Conservation (phyloP, 2,797 vertebrate species). For the Thunnus albacares region DNA sequence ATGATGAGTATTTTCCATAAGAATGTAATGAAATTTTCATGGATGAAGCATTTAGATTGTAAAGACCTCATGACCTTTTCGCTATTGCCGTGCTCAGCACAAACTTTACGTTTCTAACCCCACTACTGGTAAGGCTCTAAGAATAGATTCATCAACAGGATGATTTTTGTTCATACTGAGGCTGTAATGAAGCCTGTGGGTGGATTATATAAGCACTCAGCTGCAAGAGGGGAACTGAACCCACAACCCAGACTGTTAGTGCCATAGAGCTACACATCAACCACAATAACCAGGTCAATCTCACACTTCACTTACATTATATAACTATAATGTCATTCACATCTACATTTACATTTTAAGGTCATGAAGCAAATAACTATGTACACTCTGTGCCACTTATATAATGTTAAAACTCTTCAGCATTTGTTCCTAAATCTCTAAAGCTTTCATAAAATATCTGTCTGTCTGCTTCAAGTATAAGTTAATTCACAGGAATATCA, state of each 20-base stretch:
- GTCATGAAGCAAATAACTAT: slow-evolving; percentile 56
- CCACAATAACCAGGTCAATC: slow-evolving; percentile 20
- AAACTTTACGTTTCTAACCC: background rate
- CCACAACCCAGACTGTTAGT: background rate
- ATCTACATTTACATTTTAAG: slow-evolving; percentile 65
- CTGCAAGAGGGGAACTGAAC: slow-evolving; percentile 5
- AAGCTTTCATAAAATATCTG: slow-evolving; percentile 44
- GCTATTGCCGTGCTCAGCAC: background rate
- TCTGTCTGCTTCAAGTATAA: slow-evolving; percentile 63
- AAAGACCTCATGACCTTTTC: background rate
- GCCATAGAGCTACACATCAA: slow-evolving; percentile 31
- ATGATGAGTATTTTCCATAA: background rate
- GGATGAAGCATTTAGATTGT: background rate
- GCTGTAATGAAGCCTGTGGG: background rate
- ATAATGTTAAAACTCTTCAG: slow-evolving; percentile 34
- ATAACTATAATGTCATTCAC: slow-evolving; percentile 53
- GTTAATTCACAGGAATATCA: slow-evolving; percentile 53
- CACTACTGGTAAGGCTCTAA: background rate
- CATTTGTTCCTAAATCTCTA: slow-evolving; percentile 31
- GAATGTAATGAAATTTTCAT: background rate
- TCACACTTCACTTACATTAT: slow-evolving; percentile 31
- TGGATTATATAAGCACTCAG: slow-evolving; percentile 11
- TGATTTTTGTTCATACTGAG: background rate
- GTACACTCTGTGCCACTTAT: slow-evolving; percentile 55
- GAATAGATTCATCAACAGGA: background rate